phyloP scores from a whole-genome alignment of 2,113 vertebrate species.

The Rhinopomastus cyanomelas region DNA sequence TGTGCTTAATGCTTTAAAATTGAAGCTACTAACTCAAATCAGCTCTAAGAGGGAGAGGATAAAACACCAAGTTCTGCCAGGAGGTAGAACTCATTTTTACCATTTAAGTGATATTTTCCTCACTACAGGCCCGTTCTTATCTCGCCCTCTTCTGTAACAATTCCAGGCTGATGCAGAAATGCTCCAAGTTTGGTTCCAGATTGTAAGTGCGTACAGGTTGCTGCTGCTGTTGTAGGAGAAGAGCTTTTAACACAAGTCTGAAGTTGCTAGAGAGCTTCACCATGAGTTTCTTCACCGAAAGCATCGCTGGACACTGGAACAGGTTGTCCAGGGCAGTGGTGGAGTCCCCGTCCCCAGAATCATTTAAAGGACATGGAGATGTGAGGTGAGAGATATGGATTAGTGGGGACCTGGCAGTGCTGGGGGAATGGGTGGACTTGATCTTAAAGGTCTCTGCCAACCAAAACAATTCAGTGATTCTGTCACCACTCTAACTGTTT shows the following conservation, averaged over 20 bases:
- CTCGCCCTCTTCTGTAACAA: neutral
- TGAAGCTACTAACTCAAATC: neutral
- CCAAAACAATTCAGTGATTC: no score
- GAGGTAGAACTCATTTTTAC: neutral
- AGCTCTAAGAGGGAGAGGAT: neutral
- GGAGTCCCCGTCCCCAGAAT: no score
- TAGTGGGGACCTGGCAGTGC: no score
- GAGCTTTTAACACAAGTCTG: constrained; percentile 14
- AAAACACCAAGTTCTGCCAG: neutral
- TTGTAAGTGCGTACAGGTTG: neutral
- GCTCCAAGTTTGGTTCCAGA: neutral
- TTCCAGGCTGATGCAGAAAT: neutral
- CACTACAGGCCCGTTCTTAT: neutral
- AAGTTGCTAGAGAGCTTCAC: neutral
- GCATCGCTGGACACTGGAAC: no score
- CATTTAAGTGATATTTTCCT: neutral
- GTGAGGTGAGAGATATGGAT: no score
- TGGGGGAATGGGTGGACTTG: no score
- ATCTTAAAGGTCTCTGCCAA: no score
- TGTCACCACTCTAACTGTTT: constrained; percentile 3
- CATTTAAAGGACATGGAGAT: no score
- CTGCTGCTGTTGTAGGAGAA: neutral
- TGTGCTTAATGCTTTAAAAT: neutral
- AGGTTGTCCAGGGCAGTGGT: no score
- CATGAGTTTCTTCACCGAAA: neutral